phyloP scores from a whole-genome alignment of 37 sponge, comb jelly and placozoan genomes.

The Crambe crambe region DNA sequence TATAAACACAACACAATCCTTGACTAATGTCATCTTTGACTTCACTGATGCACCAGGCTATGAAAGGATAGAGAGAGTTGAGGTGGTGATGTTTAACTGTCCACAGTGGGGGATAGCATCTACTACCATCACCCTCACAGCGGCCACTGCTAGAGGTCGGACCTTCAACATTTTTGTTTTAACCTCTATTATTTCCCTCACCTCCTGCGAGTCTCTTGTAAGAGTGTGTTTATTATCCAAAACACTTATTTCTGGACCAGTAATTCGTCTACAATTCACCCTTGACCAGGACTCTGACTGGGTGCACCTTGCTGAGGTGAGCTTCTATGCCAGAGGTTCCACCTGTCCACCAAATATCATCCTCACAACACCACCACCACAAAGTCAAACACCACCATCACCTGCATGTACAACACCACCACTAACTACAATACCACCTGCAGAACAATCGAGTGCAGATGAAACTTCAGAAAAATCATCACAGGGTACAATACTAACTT shows the following conservation, averaged over 20 bases:
- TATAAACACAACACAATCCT: not conserved
- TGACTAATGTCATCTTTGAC: not conserved
- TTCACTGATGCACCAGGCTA: not conserved
- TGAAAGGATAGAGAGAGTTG: not conserved
- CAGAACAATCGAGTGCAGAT: too few relatives aligned
- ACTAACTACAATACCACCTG: not conserved
- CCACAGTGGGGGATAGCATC: not conserved
- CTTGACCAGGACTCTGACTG: not conserved
- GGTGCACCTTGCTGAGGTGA: slow-evolving; percentile 7
- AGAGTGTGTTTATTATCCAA: not conserved
- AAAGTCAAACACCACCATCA: not conserved
- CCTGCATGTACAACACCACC: not conserved
- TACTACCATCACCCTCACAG: not conserved
- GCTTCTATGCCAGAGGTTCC: not conserved
- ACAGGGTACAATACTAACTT: not conserved
- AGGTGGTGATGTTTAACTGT: not conserved
- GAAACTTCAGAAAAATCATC: too few relatives aligned
- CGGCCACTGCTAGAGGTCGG: not conserved
- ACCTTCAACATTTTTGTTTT: too few relatives aligned
- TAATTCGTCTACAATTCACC: not conserved
- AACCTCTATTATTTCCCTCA: not conserved
- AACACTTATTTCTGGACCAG: not conserved
- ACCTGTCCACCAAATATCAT: not conserved
- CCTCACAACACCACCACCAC: not conserved
- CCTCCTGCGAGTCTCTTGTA: not conserved